These are phyloP conservation scores for Physocephala rufipes DNA, from an alignment of 2,888 invertebrate species.

Conservation along the genomic window DNA sequence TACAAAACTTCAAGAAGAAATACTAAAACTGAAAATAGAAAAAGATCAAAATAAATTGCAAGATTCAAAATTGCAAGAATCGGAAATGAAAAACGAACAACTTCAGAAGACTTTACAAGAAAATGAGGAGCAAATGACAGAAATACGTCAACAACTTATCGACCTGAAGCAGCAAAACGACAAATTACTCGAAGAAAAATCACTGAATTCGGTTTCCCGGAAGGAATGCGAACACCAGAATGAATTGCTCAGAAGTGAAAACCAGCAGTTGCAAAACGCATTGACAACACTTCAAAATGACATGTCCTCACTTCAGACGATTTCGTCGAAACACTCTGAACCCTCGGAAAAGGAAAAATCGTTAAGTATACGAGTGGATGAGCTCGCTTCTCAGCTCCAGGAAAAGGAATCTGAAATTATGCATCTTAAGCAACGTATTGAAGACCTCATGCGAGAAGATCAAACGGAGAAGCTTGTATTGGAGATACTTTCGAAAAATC, in stretches of 20 bases:
- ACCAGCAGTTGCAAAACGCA: conserved; percentile 40
- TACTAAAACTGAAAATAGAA: conserved; percentile 21
- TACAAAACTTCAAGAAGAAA: conserved; percentile 40
- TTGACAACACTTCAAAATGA: conserved; percentile 41
- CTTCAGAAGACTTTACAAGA: conserved; percentile 8
- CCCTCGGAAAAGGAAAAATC: background rate
- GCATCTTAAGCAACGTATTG: conserved; percentile 61
- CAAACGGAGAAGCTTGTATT: conserved; percentile 62
- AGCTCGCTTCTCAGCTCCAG: conserved; percentile 55
- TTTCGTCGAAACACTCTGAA: background rate
- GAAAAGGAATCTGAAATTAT: conserved; percentile 61
- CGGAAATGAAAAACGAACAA: conserved; percentile 19
- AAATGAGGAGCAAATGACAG: conserved; percentile 19
- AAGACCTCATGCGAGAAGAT: conserved; percentile 66
- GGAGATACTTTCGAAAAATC: conserved; percentile 62
- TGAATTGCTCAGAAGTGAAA: conserved; percentile 35
- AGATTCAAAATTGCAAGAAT: background rate
- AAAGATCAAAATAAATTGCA: background rate
- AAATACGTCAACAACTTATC: conserved; percentile 37
- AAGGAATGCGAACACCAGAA: conserved; percentile 35
- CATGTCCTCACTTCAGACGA: conserved; percentile 1
- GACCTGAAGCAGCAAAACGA: conserved; percentile 34
- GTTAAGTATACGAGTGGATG: conserved; percentile 43
- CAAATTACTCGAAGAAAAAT: conserved; percentile 41
- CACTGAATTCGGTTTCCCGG: conserved; percentile 30